Conservation (phyloP, 1,140 invertebrate species). For the Phocides pigmalion region DNA sequence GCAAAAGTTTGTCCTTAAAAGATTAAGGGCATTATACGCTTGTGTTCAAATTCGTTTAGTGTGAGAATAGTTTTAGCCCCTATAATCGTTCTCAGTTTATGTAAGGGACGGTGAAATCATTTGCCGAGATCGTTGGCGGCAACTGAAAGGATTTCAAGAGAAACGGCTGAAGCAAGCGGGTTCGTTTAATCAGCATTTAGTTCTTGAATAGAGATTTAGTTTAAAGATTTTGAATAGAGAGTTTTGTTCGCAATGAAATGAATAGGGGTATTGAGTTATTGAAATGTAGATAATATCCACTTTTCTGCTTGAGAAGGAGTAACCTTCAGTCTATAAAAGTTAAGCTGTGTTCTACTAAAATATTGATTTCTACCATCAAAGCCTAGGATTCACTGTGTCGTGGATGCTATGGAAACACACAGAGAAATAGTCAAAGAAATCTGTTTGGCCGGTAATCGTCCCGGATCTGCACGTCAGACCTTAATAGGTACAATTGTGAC, state of each 20-base stretch:
- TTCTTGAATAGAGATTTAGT: constrained; percentile 20
- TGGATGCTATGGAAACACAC: too few relatives aligned
- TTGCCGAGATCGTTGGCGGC: constrained; percentile 27
- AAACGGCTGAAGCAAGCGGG: constrained; percentile 5
- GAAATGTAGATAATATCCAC: background rate
- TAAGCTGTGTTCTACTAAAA: too few relatives aligned
- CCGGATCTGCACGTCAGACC: too few relatives aligned
- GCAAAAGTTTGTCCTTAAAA: background rate
- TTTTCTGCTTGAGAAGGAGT: background rate
- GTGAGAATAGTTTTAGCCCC: constrained; percentile 11
- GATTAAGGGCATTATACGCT: background rate
- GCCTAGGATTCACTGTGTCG: too few relatives aligned
- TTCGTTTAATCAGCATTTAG: constrained; percentile 24
- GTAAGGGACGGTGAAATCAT: constrained; percentile 14
- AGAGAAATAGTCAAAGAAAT: too few relatives aligned
- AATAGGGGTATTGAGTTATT: background rate
- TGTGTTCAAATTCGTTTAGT: constrained; percentile 2
- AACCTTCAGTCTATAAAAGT: background rate
- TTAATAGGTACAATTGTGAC: too few relatives aligned
- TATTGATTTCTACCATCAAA: too few relatives aligned
- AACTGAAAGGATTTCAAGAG: constrained; percentile 23
- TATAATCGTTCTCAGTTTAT: constrained; percentile 23
- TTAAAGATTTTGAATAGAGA: constrained; percentile 14
- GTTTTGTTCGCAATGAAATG: background rate
- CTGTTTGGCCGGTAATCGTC: too few relatives aligned